Evolutionary conservation across 2,113 vertebrate genomes (phyloP).

Genomic region (Halichoerus grypus): DNA sequence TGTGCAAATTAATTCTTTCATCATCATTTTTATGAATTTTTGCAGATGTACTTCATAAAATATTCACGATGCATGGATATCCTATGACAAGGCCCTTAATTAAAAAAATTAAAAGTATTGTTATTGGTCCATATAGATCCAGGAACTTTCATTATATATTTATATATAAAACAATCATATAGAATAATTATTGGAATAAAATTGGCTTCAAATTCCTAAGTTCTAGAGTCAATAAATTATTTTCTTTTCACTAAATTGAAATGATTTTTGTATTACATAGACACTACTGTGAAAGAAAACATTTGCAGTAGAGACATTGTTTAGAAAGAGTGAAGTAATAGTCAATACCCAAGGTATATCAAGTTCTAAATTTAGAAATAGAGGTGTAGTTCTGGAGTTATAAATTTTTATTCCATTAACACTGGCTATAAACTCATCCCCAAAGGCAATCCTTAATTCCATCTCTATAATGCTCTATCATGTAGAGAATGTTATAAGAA

Average conservation of each 20-base stretch:
- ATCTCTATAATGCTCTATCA: background rate
- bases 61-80: background rate
- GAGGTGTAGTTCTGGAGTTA: background rate
- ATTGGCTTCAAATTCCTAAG: background rate
- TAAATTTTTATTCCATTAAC: background rate
- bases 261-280: background rate
- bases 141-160: background rate
- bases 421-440: background rate
- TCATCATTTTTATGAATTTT: background rate
- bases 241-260: background rate
- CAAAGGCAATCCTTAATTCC: background rate
- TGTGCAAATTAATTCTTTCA: background rate
- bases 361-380: background rate
- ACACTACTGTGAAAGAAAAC: background rate
- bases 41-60: background rate
- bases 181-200: background rate
- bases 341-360: background rate
- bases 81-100: background rate
- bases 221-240: background rate
- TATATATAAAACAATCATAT: background rate
- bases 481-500: background rate
- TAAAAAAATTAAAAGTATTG: background rate
- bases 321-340: background rate
- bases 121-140: background rate
- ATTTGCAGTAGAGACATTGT: background rate